phyloP scores from a whole-genome alignment of 1,140 invertebrate species.

The Drosophila willistoni region DNA sequence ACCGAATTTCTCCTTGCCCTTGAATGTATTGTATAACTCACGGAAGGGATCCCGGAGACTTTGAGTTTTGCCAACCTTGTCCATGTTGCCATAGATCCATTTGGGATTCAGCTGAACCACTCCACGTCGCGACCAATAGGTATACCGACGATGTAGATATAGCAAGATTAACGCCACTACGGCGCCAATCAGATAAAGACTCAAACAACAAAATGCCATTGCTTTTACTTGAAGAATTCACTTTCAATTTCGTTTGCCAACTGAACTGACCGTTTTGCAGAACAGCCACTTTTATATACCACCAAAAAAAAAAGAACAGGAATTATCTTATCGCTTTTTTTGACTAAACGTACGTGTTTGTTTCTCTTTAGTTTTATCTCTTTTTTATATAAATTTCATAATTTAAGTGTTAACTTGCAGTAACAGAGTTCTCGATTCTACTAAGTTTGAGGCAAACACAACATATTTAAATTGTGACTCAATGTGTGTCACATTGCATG shows the following conservation, averaged over 20 bases:
- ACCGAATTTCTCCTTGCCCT: constrained; percentile 51
- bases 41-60: constrained; percentile 45
- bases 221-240: not conserved
- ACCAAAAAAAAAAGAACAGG: not conserved
- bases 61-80: constrained; percentile 37
- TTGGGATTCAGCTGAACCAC: constrained; percentile 76
- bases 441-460: not conserved
- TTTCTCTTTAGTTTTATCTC: not conserved
- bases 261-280: not conserved
- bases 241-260: constrained; percentile 1
- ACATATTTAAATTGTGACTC: not conserved
- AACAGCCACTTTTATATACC: not conserved
- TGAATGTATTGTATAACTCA: constrained; percentile 72
- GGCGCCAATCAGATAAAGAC: constrained; percentile 18
- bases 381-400: not conserved
- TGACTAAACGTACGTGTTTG: not conserved
- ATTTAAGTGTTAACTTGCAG: not conserved
- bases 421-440: not conserved
- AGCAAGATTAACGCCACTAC: constrained; percentile 9
- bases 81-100: constrained; percentile 75
- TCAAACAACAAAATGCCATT: constrained; percentile 7
- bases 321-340: not conserved
- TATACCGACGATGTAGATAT: constrained; percentile 39
- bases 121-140: constrained; percentile 81
- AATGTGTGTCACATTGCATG: not conserved